Evolutionary conservation across 2,888 invertebrate species (phyloP).

Genomic region (Polyommatus icarus): DNA sequence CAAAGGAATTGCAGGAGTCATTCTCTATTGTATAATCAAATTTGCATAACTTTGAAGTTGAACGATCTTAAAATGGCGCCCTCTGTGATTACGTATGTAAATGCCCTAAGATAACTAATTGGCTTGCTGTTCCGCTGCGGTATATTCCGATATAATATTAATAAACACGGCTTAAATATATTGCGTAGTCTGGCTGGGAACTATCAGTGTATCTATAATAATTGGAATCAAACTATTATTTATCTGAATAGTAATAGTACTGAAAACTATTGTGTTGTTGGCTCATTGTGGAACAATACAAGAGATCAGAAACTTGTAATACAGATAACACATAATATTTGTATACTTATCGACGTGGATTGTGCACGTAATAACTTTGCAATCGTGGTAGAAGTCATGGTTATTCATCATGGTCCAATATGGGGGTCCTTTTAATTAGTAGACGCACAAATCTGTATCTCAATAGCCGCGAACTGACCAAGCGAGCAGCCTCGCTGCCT

Average conservation of each 20-base stretch:
- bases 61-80: conserved; percentile 11
- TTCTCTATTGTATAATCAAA: not conserved
- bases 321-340: no score
- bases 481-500: no score
- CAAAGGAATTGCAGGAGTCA: no score
- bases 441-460: no score
- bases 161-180: conserved; percentile 4
- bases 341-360: no score
- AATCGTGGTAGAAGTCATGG: no score
- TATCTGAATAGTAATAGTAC: not conserved
- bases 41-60: not conserved
- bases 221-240: not conserved
- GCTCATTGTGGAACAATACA: not conserved
- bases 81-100: conserved; percentile 13
- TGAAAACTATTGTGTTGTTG: not conserved
- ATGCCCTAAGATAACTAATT: conserved; percentile 8
- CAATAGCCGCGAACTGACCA: no score
- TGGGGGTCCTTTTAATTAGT: no score
- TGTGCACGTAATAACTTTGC: no score
- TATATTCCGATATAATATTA: conserved; percentile 13
- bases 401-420: no score
- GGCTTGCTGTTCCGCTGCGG: conserved; percentile 2
- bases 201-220: not conserved
- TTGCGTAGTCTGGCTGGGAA: not conserved
- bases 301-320: no score